Conservation (phyloP, 2,888 invertebrate species). For the Macaria notata region DNA sequence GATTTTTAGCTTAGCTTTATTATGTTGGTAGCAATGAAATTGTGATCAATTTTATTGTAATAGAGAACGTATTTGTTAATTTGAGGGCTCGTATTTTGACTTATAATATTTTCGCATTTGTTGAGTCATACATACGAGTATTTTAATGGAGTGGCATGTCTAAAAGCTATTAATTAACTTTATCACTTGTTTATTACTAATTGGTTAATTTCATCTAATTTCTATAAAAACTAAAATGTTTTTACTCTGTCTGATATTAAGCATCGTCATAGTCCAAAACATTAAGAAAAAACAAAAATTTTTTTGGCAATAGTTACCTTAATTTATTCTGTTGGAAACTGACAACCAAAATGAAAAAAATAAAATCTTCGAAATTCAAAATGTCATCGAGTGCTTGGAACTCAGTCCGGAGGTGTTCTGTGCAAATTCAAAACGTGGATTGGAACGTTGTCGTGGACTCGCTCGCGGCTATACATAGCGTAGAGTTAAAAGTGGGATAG, state of each 20-base stretch:
- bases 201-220: too few species aligned
- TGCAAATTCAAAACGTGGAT: conserved; percentile 43
- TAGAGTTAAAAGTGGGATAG: conserved; percentile 5
- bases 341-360: conserved; percentile 1
- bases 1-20: conserved; percentile 45
- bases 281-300: too few species aligned
- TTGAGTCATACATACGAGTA: conserved; percentile 2
- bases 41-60: conserved; percentile 58
- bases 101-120: conserved; percentile 26
- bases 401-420: conserved; percentile 35
- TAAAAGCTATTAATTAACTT: not conserved
- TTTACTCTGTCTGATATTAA: too few species aligned
- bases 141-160: conserved; percentile 12
- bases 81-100: conserved; percentile 40
- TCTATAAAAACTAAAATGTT: too few species aligned
- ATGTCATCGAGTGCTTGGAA: conserved; percentile 24
- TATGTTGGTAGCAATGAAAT: conserved; percentile 64
- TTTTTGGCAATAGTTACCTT: too few species aligned
- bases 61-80: conserved; percentile 61
- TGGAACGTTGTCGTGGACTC: conserved; percentile 39
- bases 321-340: too few species aligned
- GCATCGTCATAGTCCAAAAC: too few species aligned
- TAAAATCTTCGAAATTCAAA: conserved; percentile 12
- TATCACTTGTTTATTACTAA: not conserved
- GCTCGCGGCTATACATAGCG: conserved; percentile 34